Evolutionary conservation across 2,113 vertebrate species (phyloP).

Genomic region (Scartelaos histophorus): DNA sequence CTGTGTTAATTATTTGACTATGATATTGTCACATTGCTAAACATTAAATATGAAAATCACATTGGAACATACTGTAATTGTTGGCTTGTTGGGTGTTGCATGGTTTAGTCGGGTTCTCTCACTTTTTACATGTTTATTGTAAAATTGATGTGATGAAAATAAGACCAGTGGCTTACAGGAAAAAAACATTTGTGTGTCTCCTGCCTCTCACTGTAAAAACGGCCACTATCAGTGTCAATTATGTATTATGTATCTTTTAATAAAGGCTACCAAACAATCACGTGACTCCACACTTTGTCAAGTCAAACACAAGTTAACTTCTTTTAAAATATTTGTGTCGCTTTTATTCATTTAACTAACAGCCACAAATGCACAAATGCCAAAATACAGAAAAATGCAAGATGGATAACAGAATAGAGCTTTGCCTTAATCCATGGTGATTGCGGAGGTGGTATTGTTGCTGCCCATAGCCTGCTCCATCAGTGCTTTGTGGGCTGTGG

Average conservation of each 20-base stretch:
- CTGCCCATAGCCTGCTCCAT: constrained; percentile 66
- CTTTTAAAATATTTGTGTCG: background rate
- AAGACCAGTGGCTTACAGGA: constrained; percentile 46
- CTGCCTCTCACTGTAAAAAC: constrained; percentile 37
- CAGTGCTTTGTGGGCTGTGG: constrained; percentile 63
- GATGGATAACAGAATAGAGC: constrained; percentile 1
- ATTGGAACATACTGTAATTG: constrained; percentile 66
- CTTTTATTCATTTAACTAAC: background rate
- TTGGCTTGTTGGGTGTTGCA: constrained; percentile 76
- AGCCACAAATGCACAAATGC: background rate
- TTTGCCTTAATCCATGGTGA: constrained; percentile 32
- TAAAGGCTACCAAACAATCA: constrained; percentile 61
- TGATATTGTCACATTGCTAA: constrained; percentile 66
- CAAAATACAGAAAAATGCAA: background rate
- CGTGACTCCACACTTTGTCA: background rate
- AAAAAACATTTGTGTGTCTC: constrained; percentile 41
- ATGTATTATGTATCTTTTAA: constrained; percentile 76
- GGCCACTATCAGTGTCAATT: constrained; percentile 56
- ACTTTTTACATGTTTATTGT: constrained; percentile 58
- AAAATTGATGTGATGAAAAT: constrained; percentile 56
- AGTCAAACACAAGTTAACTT: background rate
- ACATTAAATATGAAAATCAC: constrained; percentile 55
- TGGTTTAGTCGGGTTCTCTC: constrained; percentile 67
- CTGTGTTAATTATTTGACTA: constrained; percentile 64
- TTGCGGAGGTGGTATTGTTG: constrained; percentile 51